A percentile compares a stretch with the other conserved stretches of the same genome.
Conservation (phyloP, 2,113 vertebrate species). For the Otolemur garnettii region DNA sequence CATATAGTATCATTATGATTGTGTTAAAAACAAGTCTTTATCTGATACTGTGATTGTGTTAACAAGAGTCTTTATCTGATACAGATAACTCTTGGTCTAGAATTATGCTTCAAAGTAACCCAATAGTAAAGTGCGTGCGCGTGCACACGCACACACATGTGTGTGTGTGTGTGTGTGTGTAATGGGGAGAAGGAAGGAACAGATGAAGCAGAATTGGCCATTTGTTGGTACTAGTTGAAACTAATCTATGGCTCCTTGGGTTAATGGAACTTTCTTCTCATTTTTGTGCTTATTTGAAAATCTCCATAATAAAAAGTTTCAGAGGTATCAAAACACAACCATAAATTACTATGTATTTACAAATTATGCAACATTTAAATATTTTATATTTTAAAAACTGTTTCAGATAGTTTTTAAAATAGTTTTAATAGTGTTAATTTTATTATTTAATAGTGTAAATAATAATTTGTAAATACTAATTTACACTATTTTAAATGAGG, state of each 20-base stretch:
- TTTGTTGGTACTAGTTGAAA: neutral
- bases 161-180: no score
- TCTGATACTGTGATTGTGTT: neutral
- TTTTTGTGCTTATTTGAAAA: neutral
- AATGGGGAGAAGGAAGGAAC: neutral
- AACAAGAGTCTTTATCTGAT: no score
- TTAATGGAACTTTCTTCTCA: neutral
- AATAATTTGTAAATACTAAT: no score
- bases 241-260: fast-evolving
- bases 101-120: slow-evolving; percentile 33
- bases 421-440: no score
- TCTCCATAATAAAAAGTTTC: neutral
- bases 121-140: neutral
- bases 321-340: neutral
- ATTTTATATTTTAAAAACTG: slow-evolving; percentile 5
- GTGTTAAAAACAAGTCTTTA: neutral
- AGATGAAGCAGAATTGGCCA: neutral
- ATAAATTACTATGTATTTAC: neutral
- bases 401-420: no score
- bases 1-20: neutral
- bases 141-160: no score
- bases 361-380: neutral
- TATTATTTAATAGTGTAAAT: no score
- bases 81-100: neutral
- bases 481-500: neutral